Evolutionary conservation across 2,888 invertebrate species (phyloP).

Genomic region (Amphimallon solstitiale): DNA sequence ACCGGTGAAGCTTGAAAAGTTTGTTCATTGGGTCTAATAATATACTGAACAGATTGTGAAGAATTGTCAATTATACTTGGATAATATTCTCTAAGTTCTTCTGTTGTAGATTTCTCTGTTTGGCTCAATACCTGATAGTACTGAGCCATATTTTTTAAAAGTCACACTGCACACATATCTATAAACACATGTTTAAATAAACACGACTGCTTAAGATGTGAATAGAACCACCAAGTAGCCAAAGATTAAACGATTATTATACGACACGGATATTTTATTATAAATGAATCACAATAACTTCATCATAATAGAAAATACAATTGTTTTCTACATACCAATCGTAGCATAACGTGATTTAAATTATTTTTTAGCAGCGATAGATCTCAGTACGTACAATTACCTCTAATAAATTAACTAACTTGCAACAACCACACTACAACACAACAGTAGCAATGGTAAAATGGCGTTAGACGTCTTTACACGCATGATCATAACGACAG

Average conservation of each 20-base stretch:
- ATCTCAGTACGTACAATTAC: constrained; percentile 8
- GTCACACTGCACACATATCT: constrained; percentile 37
- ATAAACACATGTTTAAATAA: constrained; percentile 20
- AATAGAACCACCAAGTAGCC: constrained; percentile 5
- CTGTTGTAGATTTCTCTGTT: constrained; percentile 66
- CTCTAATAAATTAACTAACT: constrained; percentile 11
- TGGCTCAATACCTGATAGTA: constrained; percentile 74
- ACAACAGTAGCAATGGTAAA: constrained; percentile 31
- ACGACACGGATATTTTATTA: constrained; percentile 19
- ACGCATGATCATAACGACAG: constrained; percentile 33
- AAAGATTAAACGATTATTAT: constrained; percentile 8
- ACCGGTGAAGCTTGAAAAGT: constrained; percentile 54
- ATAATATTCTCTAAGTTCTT: constrained; percentile 73
- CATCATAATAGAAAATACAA: constrained; percentile 24
- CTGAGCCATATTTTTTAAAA: constrained; percentile 71
- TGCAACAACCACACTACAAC: constrained; percentile 24
- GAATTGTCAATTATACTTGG: constrained; percentile 67
- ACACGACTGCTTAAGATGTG: not conserved
- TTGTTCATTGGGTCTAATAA: constrained; percentile 55
- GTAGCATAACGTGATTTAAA: constrained; percentile 13
- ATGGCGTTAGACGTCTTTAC: constrained; percentile 37
- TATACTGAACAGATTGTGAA: constrained; percentile 56
- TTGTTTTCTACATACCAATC: constrained; percentile 34
- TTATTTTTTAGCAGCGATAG: not conserved
- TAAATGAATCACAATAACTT: constrained; percentile 32